Evolutionary conservation across 1,140 invertebrate genomes (phyloP), one percentile per base, ranked within the genome.

Genomic region (Akabosia matsudoensis): DNA sequence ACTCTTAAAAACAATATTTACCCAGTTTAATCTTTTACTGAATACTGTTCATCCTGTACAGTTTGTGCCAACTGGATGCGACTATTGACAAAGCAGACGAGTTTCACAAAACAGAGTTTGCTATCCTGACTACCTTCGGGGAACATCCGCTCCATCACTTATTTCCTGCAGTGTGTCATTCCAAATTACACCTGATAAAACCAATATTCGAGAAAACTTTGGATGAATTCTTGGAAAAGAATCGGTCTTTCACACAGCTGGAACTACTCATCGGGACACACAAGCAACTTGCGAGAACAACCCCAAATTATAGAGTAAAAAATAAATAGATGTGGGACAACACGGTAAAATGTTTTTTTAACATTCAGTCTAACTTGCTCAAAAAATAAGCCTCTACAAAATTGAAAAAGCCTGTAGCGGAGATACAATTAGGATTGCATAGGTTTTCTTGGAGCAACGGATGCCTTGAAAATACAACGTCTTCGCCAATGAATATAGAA

Each of bases 141-240:
- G 89, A 91, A 45, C 93, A 95, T 83, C 85, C 86, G 0, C 84
- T 94, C 0, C 93, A 95, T 83, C 93, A 95, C 86, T 85, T 95
- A 0, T 90, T 95, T 79, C 93, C 93, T 0, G 92, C 92, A 0
- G 82, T 95, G n/a, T 93, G 94, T 82, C 92, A 94, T 81, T 89
- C 88, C 0, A 88, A 90, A 70, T 84, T 95, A 26, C 85, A 87
- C 1, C 83, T 88, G 18, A 85, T 94, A 14, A 87, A 90, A 80
- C 89, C 90, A 0, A 84, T 89, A 16, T 88, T 93, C 31, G 80
- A 89, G 18, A 83, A 92, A 80, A 91, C 90, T 0, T 90, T 91
- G 74, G 82, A 89, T 61, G 89, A 94, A 82, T 94, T 92, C 82
- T 87, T 87, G 56, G 85, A 89, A 0, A 85, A 88, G 0, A 85